Evolutionary conservation across 2,888 invertebrate species (phyloP).

Genomic region (Callosobruchus maculatus): DNA sequence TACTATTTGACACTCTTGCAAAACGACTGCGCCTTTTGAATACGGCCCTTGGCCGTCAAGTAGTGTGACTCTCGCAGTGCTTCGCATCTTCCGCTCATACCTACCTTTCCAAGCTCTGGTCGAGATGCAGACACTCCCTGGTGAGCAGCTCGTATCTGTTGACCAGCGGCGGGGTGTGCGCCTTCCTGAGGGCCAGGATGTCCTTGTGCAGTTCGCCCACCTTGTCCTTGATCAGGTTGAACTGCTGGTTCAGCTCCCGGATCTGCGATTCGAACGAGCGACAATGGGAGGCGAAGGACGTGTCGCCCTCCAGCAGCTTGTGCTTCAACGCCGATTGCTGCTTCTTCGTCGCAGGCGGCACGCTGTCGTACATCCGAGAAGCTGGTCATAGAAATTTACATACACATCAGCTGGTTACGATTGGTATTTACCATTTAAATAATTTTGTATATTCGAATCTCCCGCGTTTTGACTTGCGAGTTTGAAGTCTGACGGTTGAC

Average conservation of each 20-base stretch:
- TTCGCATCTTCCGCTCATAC: too few species aligned
- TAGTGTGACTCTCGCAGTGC: too few species aligned
- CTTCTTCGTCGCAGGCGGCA: conserved; percentile 44
- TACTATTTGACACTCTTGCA: too few species aligned
- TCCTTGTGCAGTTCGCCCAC: conserved; percentile 66
- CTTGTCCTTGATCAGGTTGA: conserved; percentile 60
- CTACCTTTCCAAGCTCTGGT: conserved; percentile 58
- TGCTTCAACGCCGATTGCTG: conserved; percentile 45
- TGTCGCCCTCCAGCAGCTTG: conserved; percentile 52
- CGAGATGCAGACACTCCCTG: conserved; percentile 57
- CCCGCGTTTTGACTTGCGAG: too few species aligned
- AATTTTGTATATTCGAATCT: too few species aligned
- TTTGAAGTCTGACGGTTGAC: too few species aligned
- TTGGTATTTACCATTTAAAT: too few species aligned
- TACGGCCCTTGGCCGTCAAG: too few species aligned
- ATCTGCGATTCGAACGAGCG: conserved; percentile 57
- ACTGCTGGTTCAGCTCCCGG: conserved; percentile 59
- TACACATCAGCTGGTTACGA: too few species aligned
- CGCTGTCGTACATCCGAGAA: conserved; percentile 42
- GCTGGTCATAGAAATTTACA: conserved; percentile 14
- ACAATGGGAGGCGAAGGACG: conserved; percentile 62
- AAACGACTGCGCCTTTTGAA: too few species aligned
- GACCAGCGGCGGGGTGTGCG: conserved; percentile 44
- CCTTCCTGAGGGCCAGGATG: conserved; percentile 59
- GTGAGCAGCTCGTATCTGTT: conserved; percentile 54